phyloP scores from a whole-genome alignment of 1,140 invertebrate species.

The Saxidomus purpurata region DNA sequence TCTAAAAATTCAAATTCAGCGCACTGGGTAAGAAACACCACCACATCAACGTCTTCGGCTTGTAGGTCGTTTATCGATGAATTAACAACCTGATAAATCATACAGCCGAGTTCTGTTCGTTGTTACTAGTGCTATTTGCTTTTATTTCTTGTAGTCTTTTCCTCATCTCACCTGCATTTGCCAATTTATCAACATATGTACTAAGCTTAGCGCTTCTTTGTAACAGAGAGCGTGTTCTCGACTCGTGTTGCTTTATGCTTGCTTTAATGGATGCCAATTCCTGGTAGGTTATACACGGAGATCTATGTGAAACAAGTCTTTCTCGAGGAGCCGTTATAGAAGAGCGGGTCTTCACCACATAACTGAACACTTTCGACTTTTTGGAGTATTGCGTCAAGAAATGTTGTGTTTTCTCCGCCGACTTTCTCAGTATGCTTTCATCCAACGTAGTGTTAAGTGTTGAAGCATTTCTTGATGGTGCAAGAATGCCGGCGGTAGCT shows the following conservation, averaged over 20 bases:
- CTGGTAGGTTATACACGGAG: constrained; percentile 53
- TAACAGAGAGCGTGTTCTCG: constrained; percentile 21
- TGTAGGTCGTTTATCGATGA: no score
- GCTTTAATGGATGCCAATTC: constrained; percentile 56
- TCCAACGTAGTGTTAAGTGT: neutral
- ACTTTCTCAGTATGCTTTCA: neutral
- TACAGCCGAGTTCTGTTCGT: no score
- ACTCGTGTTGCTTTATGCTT: constrained; percentile 33
- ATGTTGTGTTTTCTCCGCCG: constrained; percentile 17
- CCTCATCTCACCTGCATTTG: constrained; percentile 14
- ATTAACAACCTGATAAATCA: no score
- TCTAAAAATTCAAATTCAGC: no score
- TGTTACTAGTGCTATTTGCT: no score
- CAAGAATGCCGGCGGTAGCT: neutral
- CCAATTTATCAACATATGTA: constrained; percentile 45
- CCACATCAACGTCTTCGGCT: no score
- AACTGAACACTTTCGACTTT: constrained; percentile 51
- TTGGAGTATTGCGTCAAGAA: constrained; percentile 53
- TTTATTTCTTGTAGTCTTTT: neutral
- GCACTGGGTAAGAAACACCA: no score
- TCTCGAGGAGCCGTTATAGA: constrained; percentile 33
- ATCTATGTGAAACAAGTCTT: constrained; percentile 4
- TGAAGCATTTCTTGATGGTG: neutral
- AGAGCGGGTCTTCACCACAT: constrained; percentile 37
- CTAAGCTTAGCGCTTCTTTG: constrained; percentile 53